Evolutionary conservation across 2,888 invertebrate genomes (phyloP).

Genomic region (Aphrophora alni): DNA sequence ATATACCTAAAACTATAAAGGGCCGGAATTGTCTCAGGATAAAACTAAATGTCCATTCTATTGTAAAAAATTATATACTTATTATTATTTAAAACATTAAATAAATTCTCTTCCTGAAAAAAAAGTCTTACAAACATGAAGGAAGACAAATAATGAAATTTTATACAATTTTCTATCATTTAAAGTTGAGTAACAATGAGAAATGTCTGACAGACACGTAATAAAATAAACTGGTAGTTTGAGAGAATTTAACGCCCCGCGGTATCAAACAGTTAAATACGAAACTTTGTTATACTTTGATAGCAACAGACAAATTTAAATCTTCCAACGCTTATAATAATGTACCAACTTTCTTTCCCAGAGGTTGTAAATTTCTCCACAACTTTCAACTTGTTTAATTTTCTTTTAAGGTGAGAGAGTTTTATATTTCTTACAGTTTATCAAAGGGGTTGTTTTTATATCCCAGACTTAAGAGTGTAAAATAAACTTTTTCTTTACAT

Average conservation of each 20-base stretch:
- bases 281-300: background rate
- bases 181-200: too few species aligned
- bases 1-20: too few species aligned
- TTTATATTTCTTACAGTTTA: background rate
- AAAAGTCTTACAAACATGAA: too few species aligned
- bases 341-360: background rate
- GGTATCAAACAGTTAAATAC: background rate
- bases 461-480: background rate
- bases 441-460: background rate
- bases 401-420: background rate
- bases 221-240: background rate
- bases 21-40: too few species aligned
- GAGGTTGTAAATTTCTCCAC: background rate
- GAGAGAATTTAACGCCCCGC: background rate
- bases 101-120: too few species aligned
- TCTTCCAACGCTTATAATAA: background rate
- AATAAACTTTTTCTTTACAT: background rate
- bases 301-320: background rate
- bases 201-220: background rate
- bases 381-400: background rate
- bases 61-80: too few species aligned
- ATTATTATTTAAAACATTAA: too few species aligned
- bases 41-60: too few species aligned
- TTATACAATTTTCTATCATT: too few species aligned
- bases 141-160: too few species aligned